Percentiles rank a stretch among this genome's conserved stretches.
Evolutionary conservation across 2,113 vertebrate genomes (phyloP).

Genomic region (Siniperca chuatsi): DNA sequence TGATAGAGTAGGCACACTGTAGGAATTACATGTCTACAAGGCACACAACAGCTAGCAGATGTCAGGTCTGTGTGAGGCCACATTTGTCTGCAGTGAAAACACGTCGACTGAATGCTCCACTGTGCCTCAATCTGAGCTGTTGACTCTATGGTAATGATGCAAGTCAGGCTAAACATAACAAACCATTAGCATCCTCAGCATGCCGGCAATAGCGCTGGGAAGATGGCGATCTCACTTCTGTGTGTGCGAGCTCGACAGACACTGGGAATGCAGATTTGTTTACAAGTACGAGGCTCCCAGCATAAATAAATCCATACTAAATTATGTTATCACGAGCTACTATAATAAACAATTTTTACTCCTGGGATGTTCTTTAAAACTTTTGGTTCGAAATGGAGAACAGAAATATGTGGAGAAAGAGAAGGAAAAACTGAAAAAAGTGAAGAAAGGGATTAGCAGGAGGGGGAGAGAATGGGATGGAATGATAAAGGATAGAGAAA

Average conservation of each 20-base stretch:
- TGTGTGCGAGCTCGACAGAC: conserved; percentile 46
- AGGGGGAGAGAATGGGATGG: conserved; percentile 20
- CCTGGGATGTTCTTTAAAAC: not conserved
- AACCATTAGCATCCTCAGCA: conserved; percentile 79
- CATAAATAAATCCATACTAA: conserved; percentile 45
- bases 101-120: conserved; percentile 69
- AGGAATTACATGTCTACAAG: conserved; percentile 72
- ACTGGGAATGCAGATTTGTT: conserved; percentile 68
- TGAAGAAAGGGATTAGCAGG: not conserved
- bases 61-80: conserved; percentile 77
- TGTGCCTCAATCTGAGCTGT: conserved; percentile 79
- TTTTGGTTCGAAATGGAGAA: not conserved
- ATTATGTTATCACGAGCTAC: conserved; percentile 20
- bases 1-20: conserved; percentile 63
- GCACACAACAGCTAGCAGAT: conserved; percentile 78
- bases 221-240: conserved; percentile 62
- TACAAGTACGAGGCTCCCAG: conserved; percentile 18
- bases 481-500: not conserved
- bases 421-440: not conserved
- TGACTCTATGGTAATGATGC: conserved; percentile 83
- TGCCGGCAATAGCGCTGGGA: conserved; percentile 56
- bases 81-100: conserved; percentile 75
- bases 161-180: conserved; percentile 83
- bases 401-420: conserved; percentile 25
- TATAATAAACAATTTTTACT: conserved; percentile 22